phyloP scores from a whole-genome alignment of 2,888 invertebrate genomes.

The Xestia xanthographa region DNA sequence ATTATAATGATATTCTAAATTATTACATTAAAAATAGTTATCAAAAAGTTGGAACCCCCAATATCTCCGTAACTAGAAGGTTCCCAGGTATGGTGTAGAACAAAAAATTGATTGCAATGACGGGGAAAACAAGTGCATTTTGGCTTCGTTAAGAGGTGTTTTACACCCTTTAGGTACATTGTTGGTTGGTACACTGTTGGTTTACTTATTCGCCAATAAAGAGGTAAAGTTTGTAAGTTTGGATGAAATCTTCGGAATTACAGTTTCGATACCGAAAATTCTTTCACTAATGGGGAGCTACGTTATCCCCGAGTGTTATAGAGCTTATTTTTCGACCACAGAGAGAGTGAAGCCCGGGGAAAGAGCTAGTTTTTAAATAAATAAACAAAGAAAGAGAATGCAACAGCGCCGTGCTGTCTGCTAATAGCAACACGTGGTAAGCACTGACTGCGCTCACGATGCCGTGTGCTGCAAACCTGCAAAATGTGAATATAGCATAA shows the following conservation, averaged over 20 bases:
- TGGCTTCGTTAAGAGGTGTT: too few relatives aligned
- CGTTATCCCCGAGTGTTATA: neutral
- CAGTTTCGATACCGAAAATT: neutral
- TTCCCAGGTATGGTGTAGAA: too few relatives aligned
- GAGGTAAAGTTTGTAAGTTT: neutral
- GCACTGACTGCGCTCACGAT: neutral
- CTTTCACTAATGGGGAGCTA: neutral
- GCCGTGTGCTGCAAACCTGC: neutral
- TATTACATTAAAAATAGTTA: too few relatives aligned
- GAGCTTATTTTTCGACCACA: neutral
- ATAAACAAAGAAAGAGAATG: neutral
- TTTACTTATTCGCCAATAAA: neutral
- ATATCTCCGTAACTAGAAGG: too few relatives aligned
- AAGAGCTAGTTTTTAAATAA: neutral
- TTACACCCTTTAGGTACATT: too few relatives aligned
- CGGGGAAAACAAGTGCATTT: too few relatives aligned
- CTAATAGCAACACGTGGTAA: constrained; percentile 4
- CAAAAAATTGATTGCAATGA: too few relatives aligned
- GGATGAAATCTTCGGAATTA: neutral
- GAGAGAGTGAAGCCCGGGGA: neutral
- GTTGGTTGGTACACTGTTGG: neutral
- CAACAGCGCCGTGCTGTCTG: constrained; percentile 21
- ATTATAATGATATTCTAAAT: too few relatives aligned
- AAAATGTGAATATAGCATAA: neutral
- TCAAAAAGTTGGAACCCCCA: too few relatives aligned